A percentile compares a stretch with the other conserved stretches of the same genome.
Conservation (phyloP, 2,888 invertebrate species). For the Cataglyphis albicans region DNA sequence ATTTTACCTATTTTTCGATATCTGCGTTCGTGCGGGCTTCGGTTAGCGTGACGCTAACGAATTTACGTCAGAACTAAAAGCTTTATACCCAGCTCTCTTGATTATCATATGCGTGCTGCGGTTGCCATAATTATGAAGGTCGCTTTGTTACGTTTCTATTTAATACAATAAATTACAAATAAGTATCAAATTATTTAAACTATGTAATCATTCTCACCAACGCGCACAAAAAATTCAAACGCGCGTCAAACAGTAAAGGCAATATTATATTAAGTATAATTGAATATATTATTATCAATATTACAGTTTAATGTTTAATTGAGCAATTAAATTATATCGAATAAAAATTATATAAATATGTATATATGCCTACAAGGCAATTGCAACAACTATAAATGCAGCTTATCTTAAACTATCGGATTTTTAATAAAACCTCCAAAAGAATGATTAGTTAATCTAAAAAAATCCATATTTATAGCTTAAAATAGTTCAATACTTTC, state of each 20-base stretch:
- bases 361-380: neutral
- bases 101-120: conserved; percentile 40
- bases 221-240: neutral
- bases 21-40: conserved; percentile 29
- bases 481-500: conserved; percentile 29
- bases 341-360: conserved; percentile 21
- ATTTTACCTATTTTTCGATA: conserved; percentile 60
- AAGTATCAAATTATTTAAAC: conserved; percentile 11
- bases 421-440: conserved; percentile 57
- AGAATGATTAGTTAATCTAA: conserved; percentile 60
- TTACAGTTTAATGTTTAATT: conserved; percentile 9
- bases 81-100: conserved; percentile 48
- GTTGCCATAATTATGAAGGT: conserved; percentile 60
- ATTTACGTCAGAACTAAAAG: conserved; percentile 66
- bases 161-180: conserved; percentile 16
- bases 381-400: conserved; percentile 58
- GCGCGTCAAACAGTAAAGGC: neutral
- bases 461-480: conserved; percentile 53
- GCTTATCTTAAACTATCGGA: conserved; percentile 68
- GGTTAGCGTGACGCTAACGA: conserved; percentile 67
- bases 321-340: conserved; percentile 5
- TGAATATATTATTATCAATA: conserved; percentile 8
- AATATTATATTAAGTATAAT: conserved; percentile 4
- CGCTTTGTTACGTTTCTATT: neutral
- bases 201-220: neutral